Base-by-base conservation (phyloP, 2,888 invertebrate genomes). In the Coecobrya sp. region DNA sequence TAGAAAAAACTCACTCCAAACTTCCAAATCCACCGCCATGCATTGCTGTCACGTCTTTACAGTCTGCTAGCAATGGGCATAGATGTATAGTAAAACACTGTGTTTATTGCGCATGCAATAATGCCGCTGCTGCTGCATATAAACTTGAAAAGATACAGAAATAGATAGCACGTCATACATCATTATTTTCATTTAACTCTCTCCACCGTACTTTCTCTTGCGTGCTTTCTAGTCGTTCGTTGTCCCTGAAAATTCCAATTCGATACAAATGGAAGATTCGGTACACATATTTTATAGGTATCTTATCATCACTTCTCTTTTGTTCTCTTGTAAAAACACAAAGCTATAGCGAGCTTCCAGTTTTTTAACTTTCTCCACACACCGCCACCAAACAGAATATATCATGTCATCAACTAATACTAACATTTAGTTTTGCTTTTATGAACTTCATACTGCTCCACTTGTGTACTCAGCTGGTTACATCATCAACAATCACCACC, bases 181-280 rank as follows among this genome's bases (percentile, higher is more conserved):
- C 90, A 90, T 85, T 90, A 85, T 90, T 90, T 90, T 73, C 85
- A 76, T 90, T 84, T 85, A 85, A 76, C 52, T 84, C 81, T 82
- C 30, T 62, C 52, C 22, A 25, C 36, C 42, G 10, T 86, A 36
- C 30, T 59, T 68, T 68, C 45, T 52, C 30, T 82, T 82, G 81
- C 88, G 88, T 81, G 88, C 65, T 81, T 62, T 62, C 70, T 62
- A 62, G 76, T 79, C 79, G 42, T 85, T 70, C 22, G 27, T 76
- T 45, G 22, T 42, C 42, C 70, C 70, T 68, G 42, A 73, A 36
- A 22, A 65, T 27, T 65, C 65, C 65, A 22, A 27, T 65, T 65
- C 65, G 27, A 36, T 73, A 73, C 70, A 42, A 42, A 27, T 16
- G 42, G 42, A 42, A 42, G 5, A 49, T 10, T 49, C 49, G 5